These are phyloP conservation scores for Herminia tarsipennalis DNA, from an alignment of 2,888 invertebrate species.

Conservation along the genomic window DNA sequence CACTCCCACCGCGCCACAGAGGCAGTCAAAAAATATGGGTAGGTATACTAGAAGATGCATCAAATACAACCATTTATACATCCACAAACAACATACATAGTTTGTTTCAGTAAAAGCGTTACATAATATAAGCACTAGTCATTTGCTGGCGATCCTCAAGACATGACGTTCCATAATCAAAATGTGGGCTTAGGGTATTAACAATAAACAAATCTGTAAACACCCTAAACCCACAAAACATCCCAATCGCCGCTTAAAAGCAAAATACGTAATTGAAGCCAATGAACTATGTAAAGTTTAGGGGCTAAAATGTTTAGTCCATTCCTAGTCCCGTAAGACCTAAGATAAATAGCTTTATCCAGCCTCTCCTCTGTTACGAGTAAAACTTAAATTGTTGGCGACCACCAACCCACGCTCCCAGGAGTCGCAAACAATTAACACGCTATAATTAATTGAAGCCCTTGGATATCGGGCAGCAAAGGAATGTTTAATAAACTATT, in stretches of 20 bases:
- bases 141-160: too few species aligned
- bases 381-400: slow-evolving; percentile 15
- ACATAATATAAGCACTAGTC: too few species aligned
- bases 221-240: neutral
- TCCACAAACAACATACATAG: too few species aligned
- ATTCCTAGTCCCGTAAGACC: neutral
- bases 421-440: slow-evolving; percentile 23
- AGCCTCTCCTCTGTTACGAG: slow-evolving; percentile 1
- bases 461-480: slow-evolving; percentile 6
- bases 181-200: too few species aligned
- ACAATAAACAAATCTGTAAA: neutral
- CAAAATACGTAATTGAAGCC: neutral
- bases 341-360: slow-evolving; percentile 10
- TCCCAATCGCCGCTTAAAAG: neutral
- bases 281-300: neutral
- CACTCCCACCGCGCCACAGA: too few species aligned
- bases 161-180: too few species aligned
- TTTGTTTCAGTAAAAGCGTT: too few species aligned
- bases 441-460: slow-evolving; percentile 11
- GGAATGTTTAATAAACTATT: too few species aligned
- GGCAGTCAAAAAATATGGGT: too few species aligned
- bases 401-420: slow-evolving; percentile 2
- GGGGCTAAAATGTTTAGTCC: slow-evolving; percentile 1
- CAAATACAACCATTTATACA: too few species aligned
- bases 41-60: too few species aligned